Conservation (phyloP, 2,797 vertebrate species). For the Coracias cyanogaster region DNA sequence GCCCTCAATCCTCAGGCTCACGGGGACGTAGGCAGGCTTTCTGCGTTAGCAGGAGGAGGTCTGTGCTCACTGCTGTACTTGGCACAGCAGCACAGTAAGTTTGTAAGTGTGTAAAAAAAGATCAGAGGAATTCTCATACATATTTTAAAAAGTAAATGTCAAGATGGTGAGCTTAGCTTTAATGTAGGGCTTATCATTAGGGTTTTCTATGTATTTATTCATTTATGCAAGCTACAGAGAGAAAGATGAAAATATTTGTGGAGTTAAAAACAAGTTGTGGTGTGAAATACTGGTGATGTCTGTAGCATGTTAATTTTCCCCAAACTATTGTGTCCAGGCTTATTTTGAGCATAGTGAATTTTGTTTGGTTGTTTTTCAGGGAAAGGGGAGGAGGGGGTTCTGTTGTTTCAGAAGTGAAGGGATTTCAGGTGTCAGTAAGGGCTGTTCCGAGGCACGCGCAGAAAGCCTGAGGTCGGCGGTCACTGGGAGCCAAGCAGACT, state of each 20-base stretch:
- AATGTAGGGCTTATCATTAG: conserved; percentile 41
- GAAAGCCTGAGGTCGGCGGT: background rate
- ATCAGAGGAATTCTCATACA: conserved; percentile 55
- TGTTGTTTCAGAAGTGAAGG: background rate
- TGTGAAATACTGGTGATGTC: background rate
- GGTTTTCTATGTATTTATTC: conserved; percentile 57
- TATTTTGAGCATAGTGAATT: background rate
- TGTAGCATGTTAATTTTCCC: background rate
- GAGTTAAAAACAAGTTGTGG: background rate
- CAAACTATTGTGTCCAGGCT: background rate
- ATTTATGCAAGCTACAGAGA: conserved; percentile 51
- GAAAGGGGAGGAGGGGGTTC: background rate
- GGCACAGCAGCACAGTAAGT: background rate
- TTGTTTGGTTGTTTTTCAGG: background rate
- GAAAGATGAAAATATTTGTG: conserved; percentile 51
- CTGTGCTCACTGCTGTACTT: background rate
- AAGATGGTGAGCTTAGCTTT: conserved; percentile 39
- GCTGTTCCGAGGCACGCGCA: background rate
- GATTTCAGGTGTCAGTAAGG: background rate
- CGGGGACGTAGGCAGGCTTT: background rate
- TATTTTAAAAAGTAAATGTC: conserved; percentile 52
- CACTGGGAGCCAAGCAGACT: background rate
- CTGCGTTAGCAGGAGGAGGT: background rate
- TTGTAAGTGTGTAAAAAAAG: conserved; percentile 1
- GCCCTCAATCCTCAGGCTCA: background rate